phyloP scores from a whole-genome alignment of 2,888 invertebrate species.

The Clunio marinus region DNA sequence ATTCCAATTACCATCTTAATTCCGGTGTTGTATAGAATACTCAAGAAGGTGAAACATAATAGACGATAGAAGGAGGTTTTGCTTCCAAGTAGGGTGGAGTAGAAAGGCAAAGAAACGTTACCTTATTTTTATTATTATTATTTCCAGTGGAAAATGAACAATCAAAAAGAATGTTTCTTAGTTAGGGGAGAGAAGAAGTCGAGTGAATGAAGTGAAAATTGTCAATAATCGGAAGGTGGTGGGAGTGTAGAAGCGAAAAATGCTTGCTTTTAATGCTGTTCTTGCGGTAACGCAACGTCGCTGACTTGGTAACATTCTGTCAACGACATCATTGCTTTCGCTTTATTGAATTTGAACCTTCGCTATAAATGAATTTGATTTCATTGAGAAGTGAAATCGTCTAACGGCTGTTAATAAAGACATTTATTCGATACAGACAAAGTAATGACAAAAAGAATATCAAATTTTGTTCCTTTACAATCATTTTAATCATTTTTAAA shows the following conservation, averaged over 20 bases:
- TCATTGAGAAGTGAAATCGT: conserved; percentile 17
- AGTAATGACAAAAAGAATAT: not conserved
- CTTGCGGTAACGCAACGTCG: conserved; percentile 30
- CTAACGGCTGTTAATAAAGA: conserved; percentile 16
- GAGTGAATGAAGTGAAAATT: conserved; percentile 33
- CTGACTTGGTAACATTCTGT: conserved; percentile 33
- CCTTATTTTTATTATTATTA: conserved; percentile 21
- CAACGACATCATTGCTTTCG: conserved; percentile 17
- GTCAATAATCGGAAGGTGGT: conserved; percentile 16
- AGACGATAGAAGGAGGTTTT: not conserved
- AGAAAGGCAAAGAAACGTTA: not conserved
- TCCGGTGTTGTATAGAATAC: conserved; percentile 30
- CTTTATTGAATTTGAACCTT: conserved; percentile 37
- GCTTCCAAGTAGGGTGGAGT: no score
- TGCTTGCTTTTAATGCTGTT: not conserved
- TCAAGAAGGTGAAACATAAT: conserved; percentile 27
- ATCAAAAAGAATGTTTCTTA: conserved; percentile 24
- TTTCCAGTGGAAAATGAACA: conserved; percentile 30
- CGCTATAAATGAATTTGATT: conserved; percentile 31
- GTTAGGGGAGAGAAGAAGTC: conserved; percentile 2
- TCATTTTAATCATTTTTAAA: no score
- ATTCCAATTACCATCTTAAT: conserved; percentile 9
- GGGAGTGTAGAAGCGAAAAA: not conserved
- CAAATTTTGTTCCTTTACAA: no score
- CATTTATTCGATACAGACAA: conserved; percentile 9